These are phyloP conservation scores for Dolichomitus sp. DNA, from an alignment of 2,888 invertebrate genomes.

Conservation along the genomic window DNA sequence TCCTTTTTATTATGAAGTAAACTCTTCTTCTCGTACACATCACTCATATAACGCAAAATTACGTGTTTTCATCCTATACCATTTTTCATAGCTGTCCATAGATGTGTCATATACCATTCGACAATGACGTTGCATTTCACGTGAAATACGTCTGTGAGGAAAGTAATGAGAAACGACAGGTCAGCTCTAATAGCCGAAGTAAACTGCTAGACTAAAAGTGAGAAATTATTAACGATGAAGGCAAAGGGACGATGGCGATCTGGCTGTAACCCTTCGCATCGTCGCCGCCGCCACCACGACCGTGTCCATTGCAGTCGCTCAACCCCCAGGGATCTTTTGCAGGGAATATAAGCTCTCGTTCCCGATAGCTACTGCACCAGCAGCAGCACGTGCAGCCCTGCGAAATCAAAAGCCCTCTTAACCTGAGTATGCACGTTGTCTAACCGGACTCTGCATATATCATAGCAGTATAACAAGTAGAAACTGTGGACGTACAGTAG, in stretches of 20 bases:
- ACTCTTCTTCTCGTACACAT: too few relatives aligned
- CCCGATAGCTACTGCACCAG: conserved; percentile 56
- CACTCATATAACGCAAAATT: background rate
- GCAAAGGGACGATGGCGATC: conserved; percentile 81
- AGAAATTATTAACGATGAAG: conserved; percentile 83
- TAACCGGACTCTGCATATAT: background rate
- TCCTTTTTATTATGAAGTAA: too few relatives aligned
- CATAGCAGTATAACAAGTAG: background rate
- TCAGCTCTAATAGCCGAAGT: conserved; percentile 70
- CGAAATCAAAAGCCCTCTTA: conserved; percentile 31
- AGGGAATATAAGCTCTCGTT: conserved; percentile 56
- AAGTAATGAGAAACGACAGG: conserved; percentile 21
- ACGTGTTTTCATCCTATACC: background rate
- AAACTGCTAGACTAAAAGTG: conserved; percentile 82
- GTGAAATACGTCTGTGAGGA: background rate
- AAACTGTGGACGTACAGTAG: background rate
- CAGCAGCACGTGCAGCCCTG: conserved; percentile 53
- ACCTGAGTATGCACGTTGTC: conserved; percentile 15
- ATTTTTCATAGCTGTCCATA: background rate
- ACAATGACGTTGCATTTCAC: background rate
- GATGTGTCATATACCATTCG: background rate
- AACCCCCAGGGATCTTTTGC: conserved; percentile 63
- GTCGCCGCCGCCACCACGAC: conserved; percentile 68
- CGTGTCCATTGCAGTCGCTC: conserved; percentile 52
- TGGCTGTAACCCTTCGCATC: conserved; percentile 77